A percentile compares a stretch with the other conserved stretches of the same genome.
Conservation (phyloP, 2,113 vertebrate genomes). For the Ellobius talpinus region DNA sequence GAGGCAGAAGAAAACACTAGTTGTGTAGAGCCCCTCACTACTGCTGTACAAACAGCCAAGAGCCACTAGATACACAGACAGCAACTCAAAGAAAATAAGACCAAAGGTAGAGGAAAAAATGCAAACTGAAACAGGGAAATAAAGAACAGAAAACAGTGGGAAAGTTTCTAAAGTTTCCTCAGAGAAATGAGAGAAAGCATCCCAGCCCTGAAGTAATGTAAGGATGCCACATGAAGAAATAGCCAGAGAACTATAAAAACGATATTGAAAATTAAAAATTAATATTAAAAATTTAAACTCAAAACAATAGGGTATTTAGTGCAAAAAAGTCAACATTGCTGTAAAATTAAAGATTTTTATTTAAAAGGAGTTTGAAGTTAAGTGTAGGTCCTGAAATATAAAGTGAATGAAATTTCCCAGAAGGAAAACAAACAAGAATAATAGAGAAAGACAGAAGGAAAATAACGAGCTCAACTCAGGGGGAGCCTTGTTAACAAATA, state of each 20-base stretch:
- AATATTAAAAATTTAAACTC: slow-evolving; percentile 40
- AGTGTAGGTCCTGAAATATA: background rate
- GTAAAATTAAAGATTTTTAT: slow-evolving; percentile 32
- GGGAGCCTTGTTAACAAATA: background rate
- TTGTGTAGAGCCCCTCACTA: background rate
- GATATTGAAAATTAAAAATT: slow-evolving; percentile 64
- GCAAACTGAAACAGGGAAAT: background rate
- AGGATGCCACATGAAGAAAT: slow-evolving; percentile 30
- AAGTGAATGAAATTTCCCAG: slow-evolving; percentile 24
- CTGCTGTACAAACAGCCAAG: background rate
- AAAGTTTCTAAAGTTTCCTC: background rate
- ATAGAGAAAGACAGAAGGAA: background rate
- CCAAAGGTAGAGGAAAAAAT: background rate
- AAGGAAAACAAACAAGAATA: slow-evolving; percentile 1
- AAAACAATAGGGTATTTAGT: background rate
- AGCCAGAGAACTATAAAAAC: slow-evolving; percentile 48
- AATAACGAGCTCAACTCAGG: background rate
- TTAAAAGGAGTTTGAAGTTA: background rate
- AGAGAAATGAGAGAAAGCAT: slow-evolving; percentile 32
- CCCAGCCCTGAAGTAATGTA: background rate
- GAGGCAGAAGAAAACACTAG: background rate
- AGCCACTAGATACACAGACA: background rate
- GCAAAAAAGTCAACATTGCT: background rate
- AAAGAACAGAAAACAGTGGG: background rate
- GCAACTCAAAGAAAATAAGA: background rate